Evolutionary conservation across 2,113 vertebrate species (phyloP).

Genomic region (Cynoglossus semilaevis): DNA sequence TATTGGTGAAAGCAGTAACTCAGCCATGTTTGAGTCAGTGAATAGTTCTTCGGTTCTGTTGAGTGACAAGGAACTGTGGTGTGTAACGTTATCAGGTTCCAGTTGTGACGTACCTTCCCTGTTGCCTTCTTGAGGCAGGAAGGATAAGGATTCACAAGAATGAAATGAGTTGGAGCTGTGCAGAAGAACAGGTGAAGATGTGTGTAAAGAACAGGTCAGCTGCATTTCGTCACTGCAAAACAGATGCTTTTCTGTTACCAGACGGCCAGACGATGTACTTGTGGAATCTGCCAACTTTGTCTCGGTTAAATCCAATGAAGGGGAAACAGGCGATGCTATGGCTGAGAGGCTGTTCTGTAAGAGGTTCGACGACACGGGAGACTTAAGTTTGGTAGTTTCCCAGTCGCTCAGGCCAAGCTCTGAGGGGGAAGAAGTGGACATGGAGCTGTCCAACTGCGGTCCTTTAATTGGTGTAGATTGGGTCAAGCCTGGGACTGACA

Average conservation of each 20-base stretch:
- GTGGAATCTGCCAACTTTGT: neutral
- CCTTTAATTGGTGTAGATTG: neutral
- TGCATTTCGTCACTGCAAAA: constrained; percentile 5
- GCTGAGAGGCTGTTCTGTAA: constrained; percentile 4
- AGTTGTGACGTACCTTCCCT: constrained; percentile 9
- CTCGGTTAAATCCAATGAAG: neutral
- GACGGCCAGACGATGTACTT: neutral
- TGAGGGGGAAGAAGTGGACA: constrained; percentile 20
- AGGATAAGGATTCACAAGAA: constrained; percentile 17
- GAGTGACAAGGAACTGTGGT: neutral
- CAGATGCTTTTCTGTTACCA: neutral
- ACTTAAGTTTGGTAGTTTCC: constrained; percentile 15
- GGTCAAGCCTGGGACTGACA: neutral
- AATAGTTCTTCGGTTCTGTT: neutral
- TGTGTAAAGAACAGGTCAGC: neutral
- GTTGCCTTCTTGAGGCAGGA: constrained; percentile 11
- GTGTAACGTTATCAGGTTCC: constrained; percentile 2
- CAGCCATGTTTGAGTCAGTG: neutral
- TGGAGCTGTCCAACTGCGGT: constrained; percentile 1
- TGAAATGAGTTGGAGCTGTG: constrained; percentile 13
- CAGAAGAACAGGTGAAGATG: neutral
- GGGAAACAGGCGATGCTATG: neutral
- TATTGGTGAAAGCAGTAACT: constrained; percentile 22
- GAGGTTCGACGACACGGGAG: neutral
- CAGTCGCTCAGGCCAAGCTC: constrained; percentile 17